Percentiles rank a stretch among this genome's conserved stretches.
Evolutionary conservation across 1,140 invertebrate species (phyloP).

Genomic region (Drosophila nasuta): DNA sequence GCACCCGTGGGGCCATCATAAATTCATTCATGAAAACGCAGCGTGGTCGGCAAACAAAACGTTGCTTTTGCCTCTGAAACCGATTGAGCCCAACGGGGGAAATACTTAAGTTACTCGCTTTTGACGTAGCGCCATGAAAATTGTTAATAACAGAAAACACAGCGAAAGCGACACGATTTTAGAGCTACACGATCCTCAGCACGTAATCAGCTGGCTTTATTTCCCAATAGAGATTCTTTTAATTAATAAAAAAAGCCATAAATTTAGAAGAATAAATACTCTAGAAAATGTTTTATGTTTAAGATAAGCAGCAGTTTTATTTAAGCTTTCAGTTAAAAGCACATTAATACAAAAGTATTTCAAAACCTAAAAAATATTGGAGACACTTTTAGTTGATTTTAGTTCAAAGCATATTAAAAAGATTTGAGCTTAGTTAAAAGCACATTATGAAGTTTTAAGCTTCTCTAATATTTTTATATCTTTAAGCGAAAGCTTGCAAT

Average conservation of each 20-base stretch:
- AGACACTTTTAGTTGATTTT: no score
- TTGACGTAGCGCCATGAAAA: not conserved
- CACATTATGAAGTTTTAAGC: no score
- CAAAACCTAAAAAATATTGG: no score
- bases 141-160: conserved; percentile 7
- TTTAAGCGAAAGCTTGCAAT: no score
- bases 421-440: no score
- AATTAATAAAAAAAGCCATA: not conserved
- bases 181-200: conserved; percentile 20
- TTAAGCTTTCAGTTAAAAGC: no score
- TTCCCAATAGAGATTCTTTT: not conserved
- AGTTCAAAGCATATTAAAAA: no score
- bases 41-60: conserved; percentile 26
- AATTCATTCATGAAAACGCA: conserved; percentile 78
- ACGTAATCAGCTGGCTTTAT: conserved; percentile 10
- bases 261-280: not conserved
- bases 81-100: conserved; percentile 27
- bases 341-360: no score
- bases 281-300: not conserved
- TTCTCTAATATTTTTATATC: no score
- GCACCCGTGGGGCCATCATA: conserved; percentile 55
- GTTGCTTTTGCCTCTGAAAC: conserved; percentile 31
- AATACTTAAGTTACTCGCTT: conserved; percentile 11
- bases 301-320: no score
- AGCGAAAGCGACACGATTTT: not conserved